These are phyloP conservation scores for Lonchura striata DNA, from an alignment of 2,113 vertebrate species.

Conservation along the genomic window DNA sequence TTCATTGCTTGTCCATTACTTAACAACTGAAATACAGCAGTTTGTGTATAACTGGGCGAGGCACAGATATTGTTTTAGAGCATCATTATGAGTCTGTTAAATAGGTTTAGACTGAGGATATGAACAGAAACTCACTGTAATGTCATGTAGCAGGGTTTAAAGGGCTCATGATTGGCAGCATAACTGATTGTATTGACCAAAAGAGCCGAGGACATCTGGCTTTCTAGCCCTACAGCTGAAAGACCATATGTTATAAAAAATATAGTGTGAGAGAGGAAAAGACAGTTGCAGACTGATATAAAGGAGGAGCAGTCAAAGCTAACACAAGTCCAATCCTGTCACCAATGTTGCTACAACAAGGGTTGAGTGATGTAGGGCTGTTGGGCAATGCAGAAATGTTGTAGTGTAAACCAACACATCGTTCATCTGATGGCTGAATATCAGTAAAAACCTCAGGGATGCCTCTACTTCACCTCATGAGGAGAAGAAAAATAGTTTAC, in stretches of 20 bases:
- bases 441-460: background rate
- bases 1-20: constrained; percentile 36
- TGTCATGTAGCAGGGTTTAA: background rate
- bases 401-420: background rate
- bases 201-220: background rate
- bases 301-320: background rate
- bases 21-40: constrained; percentile 23
- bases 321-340: background rate
- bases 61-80: constrained; percentile 29
- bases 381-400: background rate
- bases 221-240: constrained; percentile 16
- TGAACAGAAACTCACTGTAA: background rate
- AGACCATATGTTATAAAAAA: constrained; percentile 29
- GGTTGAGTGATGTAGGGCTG: background rate
- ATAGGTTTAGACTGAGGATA: constrained; percentile 11
- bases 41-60: background rate
- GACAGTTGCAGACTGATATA: background rate
- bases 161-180: constrained; percentile 21
- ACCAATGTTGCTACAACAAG: background rate
- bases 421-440: background rate
- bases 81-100: constrained; percentile 26
- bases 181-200: constrained; percentile 17
- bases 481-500: background rate
- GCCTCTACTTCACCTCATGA: background rate
- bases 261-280: background rate